A percentile compares a stretch with the other conserved stretches of the same genome.
These are phyloP conservation scores for Lagopus leucura DNA, from an alignment of 2,113 vertebrate genomes.

Conservation along the genomic window DNA sequence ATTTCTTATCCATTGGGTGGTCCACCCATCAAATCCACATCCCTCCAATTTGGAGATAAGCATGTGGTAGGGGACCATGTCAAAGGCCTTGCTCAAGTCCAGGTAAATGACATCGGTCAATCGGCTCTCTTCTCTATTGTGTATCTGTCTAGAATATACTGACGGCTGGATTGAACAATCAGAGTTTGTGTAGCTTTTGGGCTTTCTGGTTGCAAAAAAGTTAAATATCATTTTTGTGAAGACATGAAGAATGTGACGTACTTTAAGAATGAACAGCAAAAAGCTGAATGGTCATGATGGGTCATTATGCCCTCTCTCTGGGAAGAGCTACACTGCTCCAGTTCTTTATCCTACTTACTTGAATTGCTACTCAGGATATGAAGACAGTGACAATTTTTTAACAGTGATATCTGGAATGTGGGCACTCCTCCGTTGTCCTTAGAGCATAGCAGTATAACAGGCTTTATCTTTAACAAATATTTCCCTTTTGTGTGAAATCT, in stretches of 20 bases:
- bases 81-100: too few relatives aligned
- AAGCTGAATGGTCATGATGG: neutral
- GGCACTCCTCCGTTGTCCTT: neutral
- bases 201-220: neutral
- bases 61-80: too few relatives aligned
- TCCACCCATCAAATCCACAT: too few relatives aligned
- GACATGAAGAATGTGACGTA: neutral
- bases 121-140: neutral
- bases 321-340: neutral
- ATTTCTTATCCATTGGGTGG: too few relatives aligned
- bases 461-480: neutral
- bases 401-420: neutral
- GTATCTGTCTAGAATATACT: neutral
- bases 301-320: neutral
- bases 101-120: too few relatives aligned
- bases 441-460: neutral
- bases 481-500: neutral
- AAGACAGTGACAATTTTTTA: neutral
- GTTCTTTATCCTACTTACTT: slow-evolving; percentile 25
- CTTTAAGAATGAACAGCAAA: neutral
- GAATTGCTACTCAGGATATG: neutral
- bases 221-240: neutral
- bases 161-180: fast-evolving
- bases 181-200: neutral
- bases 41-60: too few relatives aligned